Conservation (phyloP, 2,888 invertebrate species). For the Eupithecia dodoneata region DNA sequence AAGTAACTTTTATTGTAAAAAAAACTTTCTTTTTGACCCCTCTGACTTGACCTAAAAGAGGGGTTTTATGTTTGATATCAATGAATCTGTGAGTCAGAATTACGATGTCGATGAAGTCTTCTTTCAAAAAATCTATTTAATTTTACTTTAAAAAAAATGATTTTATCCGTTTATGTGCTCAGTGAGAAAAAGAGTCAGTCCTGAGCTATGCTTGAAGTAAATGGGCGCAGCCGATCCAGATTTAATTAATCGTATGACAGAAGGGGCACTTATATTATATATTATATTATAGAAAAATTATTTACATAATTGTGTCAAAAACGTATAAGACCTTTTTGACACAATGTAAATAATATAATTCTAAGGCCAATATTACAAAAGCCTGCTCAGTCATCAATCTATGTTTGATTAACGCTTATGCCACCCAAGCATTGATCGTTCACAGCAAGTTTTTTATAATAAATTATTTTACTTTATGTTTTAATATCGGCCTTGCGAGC, state of each 20-base stretch:
- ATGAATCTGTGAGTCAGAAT: background rate
- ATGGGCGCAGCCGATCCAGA: background rate
- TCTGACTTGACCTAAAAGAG: background rate
- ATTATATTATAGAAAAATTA: too few species aligned
- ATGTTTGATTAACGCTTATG: background rate
- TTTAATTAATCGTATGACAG: background rate
- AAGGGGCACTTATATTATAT: background rate
- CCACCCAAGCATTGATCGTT: background rate
- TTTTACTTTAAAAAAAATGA: too few species aligned
- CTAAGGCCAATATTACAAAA: background rate
- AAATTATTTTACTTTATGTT: too few species aligned
- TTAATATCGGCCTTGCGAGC: background rate
- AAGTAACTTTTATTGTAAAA: background rate
- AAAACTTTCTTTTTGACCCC: background rate
- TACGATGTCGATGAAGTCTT: too few species aligned
- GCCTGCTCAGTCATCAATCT: background rate
- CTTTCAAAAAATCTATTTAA: too few species aligned
- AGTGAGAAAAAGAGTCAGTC: background rate
- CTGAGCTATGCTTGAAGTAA: background rate
- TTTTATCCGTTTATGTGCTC: background rate
- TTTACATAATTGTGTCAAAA: too few species aligned
- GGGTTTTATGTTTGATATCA: background rate
- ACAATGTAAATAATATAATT: background rate
- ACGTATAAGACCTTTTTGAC: too few species aligned
- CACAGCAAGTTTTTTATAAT: background rate